Conservation (phyloP, 2,113 vertebrate genomes). For the Lagopus leucura region DNA sequence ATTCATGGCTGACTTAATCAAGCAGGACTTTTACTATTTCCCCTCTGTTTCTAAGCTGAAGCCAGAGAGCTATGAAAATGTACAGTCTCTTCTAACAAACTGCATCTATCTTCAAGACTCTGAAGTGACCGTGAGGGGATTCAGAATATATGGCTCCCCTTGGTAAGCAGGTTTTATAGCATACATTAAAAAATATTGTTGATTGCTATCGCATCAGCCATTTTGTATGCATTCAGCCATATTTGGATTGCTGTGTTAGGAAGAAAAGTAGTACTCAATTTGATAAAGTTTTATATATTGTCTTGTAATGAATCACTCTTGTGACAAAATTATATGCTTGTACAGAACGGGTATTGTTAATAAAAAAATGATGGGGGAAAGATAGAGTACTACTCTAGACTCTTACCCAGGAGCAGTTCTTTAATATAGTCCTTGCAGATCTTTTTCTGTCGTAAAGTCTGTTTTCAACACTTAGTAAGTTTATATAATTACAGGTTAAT, state of each 20-base stretch:
- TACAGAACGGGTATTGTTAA: not conserved
- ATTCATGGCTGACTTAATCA: constrained; percentile 98
- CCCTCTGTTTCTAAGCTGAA: constrained; percentile 96
- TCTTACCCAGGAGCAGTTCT: not conserved
- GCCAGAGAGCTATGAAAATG: constrained; percentile 96
- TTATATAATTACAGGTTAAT: constrained; percentile 11
- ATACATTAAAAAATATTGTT: constrained; percentile 12
- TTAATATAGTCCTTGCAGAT: not conserved
- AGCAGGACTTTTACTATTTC: constrained; percentile 99
- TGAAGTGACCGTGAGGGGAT: constrained; percentile 92
- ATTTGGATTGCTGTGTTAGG: constrained; percentile 11
- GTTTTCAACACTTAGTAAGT: not conserved
- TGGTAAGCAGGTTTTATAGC: constrained; percentile 86
- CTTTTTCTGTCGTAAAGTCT: not conserved
- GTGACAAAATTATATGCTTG: constrained; percentile 13
- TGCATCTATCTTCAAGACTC: constrained; percentile 99
- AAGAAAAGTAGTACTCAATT: not conserved
- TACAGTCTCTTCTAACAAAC: constrained; percentile 95
- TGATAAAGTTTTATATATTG: constrained; percentile 29
- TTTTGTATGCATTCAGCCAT: constrained; percentile 6
- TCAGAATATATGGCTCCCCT: constrained; percentile 93
- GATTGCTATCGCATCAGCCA: constrained; percentile 36
- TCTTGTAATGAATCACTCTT: not conserved
- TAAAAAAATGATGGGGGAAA: not conserved
- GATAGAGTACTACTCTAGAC: not conserved